Conservation (phyloP, 1,140 invertebrate species). For the Nymphalis io region DNA sequence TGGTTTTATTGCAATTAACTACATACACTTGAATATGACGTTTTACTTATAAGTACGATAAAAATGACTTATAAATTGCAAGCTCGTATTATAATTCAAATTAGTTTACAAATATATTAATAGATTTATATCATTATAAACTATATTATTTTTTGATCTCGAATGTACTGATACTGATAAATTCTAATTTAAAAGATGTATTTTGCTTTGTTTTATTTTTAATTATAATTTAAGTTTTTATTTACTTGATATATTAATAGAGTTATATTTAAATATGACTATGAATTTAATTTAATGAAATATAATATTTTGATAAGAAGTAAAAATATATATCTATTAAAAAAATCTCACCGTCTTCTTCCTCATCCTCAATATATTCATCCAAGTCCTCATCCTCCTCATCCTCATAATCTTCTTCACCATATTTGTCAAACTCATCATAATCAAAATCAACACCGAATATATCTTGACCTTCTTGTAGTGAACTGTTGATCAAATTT, state of each 20-base stretch:
- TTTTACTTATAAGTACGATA: constrained; percentile 12
- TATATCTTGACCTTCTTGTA: constrained; percentile 99
- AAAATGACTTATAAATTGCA: constrained; percentile 20
- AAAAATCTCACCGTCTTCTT: constrained; percentile 78
- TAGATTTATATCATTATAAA: no score
- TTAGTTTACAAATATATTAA: constrained; percentile 15
- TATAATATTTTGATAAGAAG: no score
- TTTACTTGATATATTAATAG: neutral
- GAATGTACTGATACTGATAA: neutral
- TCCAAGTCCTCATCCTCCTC: constrained; percentile 89
- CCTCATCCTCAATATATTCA: constrained; percentile 87
- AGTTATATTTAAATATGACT: constrained; percentile 10
- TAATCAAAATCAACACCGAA: constrained; percentile 99
- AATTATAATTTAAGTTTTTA: neutral
- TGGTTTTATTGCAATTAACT: constrained; percentile 6
- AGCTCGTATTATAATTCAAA: constrained; percentile 15
- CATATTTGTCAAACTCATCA: constrained; percentile 96
- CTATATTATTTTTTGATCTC: neutral
- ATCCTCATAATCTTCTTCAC: constrained; percentile 93
- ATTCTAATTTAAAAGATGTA: neutral
- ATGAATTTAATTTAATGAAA: no score
- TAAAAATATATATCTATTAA: neutral
- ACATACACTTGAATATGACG: constrained; percentile 13
- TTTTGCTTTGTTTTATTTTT: neutral
- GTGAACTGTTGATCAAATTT: constrained; percentile 81